phyloP scores from a whole-genome alignment of 2,113 vertebrate species.

The Pygoscelis antarcticus region DNA sequence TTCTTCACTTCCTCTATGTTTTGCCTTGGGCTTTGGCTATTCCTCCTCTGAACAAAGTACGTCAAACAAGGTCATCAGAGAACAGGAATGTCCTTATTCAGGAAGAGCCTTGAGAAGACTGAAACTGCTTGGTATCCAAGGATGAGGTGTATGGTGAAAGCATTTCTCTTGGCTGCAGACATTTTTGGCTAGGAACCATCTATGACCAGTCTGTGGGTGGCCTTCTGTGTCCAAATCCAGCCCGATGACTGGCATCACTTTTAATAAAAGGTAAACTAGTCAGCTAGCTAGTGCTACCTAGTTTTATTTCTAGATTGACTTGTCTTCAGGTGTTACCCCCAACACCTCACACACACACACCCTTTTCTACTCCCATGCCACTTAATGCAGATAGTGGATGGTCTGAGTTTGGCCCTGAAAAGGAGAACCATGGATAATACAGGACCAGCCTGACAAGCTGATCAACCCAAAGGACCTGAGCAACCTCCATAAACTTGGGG shows the following conservation, averaged over 20 bases:
- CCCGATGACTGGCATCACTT: not conserved
- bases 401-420: not conserved
- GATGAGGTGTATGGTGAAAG: not conserved
- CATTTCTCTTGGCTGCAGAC: not conserved
- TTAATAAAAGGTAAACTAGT: not conserved
- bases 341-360: accelerated
- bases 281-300: not conserved
- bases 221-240: not conserved
- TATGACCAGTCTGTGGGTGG: not conserved
- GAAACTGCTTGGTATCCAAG: not conserved
- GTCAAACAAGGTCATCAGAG: not conserved
- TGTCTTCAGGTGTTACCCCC: not conserved
- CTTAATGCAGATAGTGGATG: not conserved
- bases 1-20: not conserved
- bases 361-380: not conserved
- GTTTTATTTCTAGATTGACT: not conserved
- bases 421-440: not conserved
- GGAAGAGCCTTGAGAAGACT: not conserved
- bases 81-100: not conserved
- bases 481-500: not conserved
- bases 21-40: not conserved
- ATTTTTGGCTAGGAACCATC: not conserved
- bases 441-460: not conserved
- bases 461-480: not conserved
- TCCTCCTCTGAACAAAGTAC: not conserved